These are phyloP conservation scores for Malacoctenus gilli DNA, from an alignment of 2,797 vertebrate species.

Conservation along the genomic window DNA sequence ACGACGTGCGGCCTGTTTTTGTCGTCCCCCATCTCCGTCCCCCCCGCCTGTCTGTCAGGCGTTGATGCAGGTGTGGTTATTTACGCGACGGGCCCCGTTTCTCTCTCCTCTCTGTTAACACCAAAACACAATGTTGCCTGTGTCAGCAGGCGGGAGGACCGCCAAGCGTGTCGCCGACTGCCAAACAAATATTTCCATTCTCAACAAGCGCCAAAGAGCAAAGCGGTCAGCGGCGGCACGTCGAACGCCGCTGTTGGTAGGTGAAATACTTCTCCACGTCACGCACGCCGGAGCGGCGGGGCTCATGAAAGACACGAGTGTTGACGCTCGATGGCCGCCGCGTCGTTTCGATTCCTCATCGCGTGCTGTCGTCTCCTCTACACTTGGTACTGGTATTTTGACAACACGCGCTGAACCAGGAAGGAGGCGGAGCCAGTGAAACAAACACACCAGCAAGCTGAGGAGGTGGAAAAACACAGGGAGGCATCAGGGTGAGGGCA, in stretches of 20 bases:
- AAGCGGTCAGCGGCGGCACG: slow-evolving; percentile 23
- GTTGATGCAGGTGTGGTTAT: slow-evolving; percentile 32
- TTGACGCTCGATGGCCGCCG: slow-evolving; percentile 18
- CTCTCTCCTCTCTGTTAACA: slow-evolving; percentile 41
- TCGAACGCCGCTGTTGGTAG: slow-evolving; percentile 41
- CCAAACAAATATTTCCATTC: slow-evolving; percentile 58
- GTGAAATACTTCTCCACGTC: slow-evolving; percentile 25
- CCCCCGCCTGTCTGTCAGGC: slow-evolving; percentile 2
- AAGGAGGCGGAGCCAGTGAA: not conserved
- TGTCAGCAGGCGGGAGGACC: slow-evolving; percentile 56
- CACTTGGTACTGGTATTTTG: slow-evolving; percentile 10
- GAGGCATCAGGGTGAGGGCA: slow-evolving; percentile 1
- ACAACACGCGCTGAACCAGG: slow-evolving; percentile 9
- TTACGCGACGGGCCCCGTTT: slow-evolving; percentile 33
- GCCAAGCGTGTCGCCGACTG: slow-evolving; percentile 42
- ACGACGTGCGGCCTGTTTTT: not conserved
- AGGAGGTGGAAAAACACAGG: not conserved
- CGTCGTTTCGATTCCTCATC: slow-evolving; percentile 46
- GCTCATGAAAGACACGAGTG: slow-evolving; percentile 2
- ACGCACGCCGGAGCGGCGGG: not conserved
- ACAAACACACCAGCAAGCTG: not conserved
- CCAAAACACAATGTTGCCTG: slow-evolving; percentile 51
- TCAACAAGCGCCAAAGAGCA: slow-evolving; percentile 39
- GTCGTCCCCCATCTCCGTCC: not conserved
- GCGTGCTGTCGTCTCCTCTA: slow-evolving; percentile 17